Percentiles rank a stretch among this genome's conserved stretches.
phyloP scores from a whole-genome alignment of 2,797 vertebrate species.

The Sphenodon punctatus region DNA sequence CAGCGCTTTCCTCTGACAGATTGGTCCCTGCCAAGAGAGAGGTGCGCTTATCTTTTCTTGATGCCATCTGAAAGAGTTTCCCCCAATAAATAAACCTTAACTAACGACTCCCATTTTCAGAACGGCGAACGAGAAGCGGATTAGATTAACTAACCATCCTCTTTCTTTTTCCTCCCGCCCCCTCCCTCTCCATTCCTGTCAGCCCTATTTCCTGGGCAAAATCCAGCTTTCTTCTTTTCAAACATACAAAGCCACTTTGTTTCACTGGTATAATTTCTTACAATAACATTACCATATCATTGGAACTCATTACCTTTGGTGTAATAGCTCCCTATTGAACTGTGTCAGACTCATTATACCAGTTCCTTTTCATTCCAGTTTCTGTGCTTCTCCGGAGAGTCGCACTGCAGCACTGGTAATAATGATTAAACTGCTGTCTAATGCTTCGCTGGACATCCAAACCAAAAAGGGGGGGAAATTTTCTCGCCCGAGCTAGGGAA shows the following conservation, averaged over 20 bases:
- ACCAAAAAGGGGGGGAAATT: slow-evolving; percentile 7
- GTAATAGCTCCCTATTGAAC: slow-evolving; percentile 61
- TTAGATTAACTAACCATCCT: neutral
- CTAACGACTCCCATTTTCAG: too few species aligned
- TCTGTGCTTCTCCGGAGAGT: slow-evolving; percentile 56
- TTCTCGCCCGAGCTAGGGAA: neutral
- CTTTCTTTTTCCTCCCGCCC: too few species aligned
- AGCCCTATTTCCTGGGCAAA: slow-evolving; percentile 2
- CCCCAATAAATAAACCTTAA: too few species aligned
- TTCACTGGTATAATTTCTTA: slow-evolving; percentile 53
- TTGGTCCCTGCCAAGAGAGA: neutral
- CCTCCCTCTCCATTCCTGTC: neutral
- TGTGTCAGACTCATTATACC: slow-evolving; percentile 63
- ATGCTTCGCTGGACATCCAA: slow-evolving; percentile 35
- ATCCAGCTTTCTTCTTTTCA: neutral
- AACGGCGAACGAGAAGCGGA: neutral
- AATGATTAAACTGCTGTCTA: slow-evolving; percentile 56
- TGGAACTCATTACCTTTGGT: slow-evolving; percentile 59
- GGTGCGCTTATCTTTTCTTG: too few species aligned
- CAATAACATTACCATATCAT: slow-evolving; percentile 64
- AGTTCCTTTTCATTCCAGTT: slow-evolving; percentile 55
- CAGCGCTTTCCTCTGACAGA: neutral
- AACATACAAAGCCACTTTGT: slow-evolving; percentile 42
- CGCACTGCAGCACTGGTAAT: slow-evolving; percentile 44
- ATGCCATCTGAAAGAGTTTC: neutral